phyloP scores from a whole-genome alignment of 2,113 vertebrate genomes.

The Mus spicilegus region DNA sequence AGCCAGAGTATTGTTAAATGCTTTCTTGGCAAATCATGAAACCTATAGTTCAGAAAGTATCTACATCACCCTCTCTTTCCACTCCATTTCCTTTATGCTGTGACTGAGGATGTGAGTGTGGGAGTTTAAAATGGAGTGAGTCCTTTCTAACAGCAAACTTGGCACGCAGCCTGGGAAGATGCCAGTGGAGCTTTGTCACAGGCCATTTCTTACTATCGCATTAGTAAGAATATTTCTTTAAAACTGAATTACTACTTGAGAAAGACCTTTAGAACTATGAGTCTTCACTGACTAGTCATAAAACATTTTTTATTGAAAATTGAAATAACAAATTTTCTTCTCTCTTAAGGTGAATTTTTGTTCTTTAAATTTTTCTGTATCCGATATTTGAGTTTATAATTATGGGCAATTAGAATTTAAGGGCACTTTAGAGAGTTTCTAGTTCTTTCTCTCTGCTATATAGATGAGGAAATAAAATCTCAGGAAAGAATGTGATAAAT shows the following conservation, averaged over 20 bases:
- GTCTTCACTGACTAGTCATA: not conserved
- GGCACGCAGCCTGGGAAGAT: not conserved
- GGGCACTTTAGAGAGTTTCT: not conserved
- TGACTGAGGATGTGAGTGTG: not conserved
- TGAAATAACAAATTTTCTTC: not conserved
- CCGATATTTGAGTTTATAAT: not conserved
- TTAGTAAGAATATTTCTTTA: not conserved
- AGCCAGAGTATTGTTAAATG: not conserved
- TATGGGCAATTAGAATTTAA: not conserved
- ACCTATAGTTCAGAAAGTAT: not conserved
- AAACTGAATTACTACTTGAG: not conserved
- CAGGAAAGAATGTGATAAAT: not conserved
- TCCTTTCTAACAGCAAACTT: not conserved
- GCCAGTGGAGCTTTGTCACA: not conserved
- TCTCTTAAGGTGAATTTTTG: not conserved
- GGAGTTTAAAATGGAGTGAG: not conserved
- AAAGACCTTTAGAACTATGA: not conserved
- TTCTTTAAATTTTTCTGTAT: not conserved
- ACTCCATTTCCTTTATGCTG: not conserved
- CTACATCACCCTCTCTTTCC: not conserved
- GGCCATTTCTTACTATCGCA: not conserved
- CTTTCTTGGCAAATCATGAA: not conserved
- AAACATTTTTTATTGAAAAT: not conserved
- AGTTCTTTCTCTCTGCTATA: not conserved
- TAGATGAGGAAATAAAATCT: not conserved